phyloP scores from a whole-genome alignment of 2,113 vertebrate genomes.

The Panthera leo region DNA sequence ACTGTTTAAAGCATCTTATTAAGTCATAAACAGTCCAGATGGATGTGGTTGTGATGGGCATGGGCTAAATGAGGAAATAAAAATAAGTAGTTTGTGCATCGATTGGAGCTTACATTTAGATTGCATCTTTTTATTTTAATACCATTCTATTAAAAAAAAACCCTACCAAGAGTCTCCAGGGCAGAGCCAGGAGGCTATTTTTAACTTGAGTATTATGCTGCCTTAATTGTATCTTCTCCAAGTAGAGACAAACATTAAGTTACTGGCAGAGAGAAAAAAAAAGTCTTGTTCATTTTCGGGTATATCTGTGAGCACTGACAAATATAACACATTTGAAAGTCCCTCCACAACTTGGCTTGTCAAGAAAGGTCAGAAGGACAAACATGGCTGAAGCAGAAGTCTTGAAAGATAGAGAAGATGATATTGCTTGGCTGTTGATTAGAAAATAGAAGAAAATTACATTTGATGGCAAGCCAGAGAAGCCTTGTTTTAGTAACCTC shows the following conservation, averaged over 20 bases:
- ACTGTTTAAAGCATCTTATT: conserved; percentile 65
- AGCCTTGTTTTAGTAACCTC: neutral
- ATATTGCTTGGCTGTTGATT: neutral
- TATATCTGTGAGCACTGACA: conserved; percentile 32
- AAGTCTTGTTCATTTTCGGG: conserved; percentile 24
- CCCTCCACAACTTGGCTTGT: conserved; percentile 55
- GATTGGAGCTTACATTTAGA: conserved; percentile 66
- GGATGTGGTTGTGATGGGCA: conserved; percentile 61
- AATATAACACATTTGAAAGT: conserved; percentile 5
- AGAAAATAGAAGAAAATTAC: neutral
- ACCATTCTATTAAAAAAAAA: conserved; percentile 50
- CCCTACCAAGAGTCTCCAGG: conserved; percentile 53
- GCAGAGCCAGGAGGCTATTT: conserved; percentile 50
- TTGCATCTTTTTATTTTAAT: conserved; percentile 74
- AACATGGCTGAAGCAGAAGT: conserved; percentile 51
- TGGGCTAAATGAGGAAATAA: conserved; percentile 76
- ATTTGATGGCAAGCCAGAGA: neutral
- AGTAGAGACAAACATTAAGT: conserved; percentile 29
- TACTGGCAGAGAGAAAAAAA: conserved; percentile 41
- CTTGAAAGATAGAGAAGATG: conserved; percentile 31
- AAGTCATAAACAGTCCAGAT: conserved; percentile 69
- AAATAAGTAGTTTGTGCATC: conserved; percentile 75
- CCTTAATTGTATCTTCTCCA: conserved; percentile 71
- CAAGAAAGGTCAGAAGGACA: conserved; percentile 61
- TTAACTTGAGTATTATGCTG: conserved; percentile 57